Evolutionary conservation across 35 echinoderm and acorn worm genomes (phyloP).

Genomic region (Lytechinus variegatus): DNA sequence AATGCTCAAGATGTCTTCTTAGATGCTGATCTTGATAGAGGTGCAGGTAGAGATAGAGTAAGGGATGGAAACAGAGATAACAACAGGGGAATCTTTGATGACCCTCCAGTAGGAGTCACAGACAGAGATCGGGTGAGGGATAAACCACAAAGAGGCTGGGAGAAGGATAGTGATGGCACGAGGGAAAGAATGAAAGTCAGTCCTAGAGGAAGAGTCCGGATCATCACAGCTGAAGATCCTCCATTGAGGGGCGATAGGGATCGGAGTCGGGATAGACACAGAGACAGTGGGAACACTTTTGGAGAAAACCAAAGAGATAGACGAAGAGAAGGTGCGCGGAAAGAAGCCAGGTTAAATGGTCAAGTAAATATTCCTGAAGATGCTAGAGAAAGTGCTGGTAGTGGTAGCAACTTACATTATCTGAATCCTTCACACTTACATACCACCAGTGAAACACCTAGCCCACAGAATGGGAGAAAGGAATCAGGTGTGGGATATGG

Average conservation of each 20-base stretch:
- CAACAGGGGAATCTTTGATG: background rate
- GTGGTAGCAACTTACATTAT: background rate
- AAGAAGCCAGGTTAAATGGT: background rate
- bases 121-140: slow-evolving; percentile 10
- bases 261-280: background rate
- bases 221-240: background rate
- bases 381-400: background rate
- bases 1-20: background rate
- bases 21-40: slow-evolving; percentile 12
- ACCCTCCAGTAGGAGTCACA: background rate
- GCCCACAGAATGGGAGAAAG: background rate
- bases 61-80: slow-evolving; percentile 16
- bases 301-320: slow-evolving; percentile 11
- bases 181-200: slow-evolving; percentile 1
- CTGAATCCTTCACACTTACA: background rate
- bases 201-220: background rate
- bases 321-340: background rate
- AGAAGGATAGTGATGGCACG: background rate
- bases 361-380: background rate
- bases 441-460: background rate
- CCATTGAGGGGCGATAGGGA: background rate
- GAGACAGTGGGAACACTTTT: background rate
- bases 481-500: background rate
- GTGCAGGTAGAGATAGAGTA: background rate
- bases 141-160: background rate